These are phyloP conservation scores for Antheraea pernyi DNA, from an alignment of 1,140 invertebrate species.

Conservation along the genomic window DNA sequence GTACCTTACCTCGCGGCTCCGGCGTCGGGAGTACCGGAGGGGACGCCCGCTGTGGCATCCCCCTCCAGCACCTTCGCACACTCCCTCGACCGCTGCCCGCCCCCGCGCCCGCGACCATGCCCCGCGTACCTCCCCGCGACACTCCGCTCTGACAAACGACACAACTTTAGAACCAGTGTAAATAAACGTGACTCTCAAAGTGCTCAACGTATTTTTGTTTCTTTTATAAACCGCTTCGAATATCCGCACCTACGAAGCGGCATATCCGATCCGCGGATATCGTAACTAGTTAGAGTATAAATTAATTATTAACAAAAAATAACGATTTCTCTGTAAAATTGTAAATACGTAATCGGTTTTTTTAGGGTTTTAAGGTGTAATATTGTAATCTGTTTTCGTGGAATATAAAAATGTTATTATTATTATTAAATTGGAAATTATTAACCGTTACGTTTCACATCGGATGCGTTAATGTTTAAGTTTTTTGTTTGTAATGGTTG, in stretches of 20 bases:
- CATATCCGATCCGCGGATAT: constrained; percentile 20
- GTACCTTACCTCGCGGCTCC: constrained; percentile 60
- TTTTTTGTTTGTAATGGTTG: constrained; percentile 20
- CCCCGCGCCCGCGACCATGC: constrained; percentile 37
- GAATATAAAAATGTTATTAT: constrained; percentile 7
- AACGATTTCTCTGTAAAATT: constrained; percentile 16
- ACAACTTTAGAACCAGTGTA: constrained; percentile 64
- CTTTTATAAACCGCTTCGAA: not conserved
- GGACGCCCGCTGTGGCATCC: constrained; percentile 39
- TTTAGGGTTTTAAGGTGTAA: constrained; percentile 2
- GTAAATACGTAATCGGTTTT: constrained; percentile 15
- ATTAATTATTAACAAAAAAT: constrained; percentile 24
- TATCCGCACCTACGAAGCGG: not conserved
- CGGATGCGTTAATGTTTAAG: not conserved
- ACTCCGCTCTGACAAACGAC: constrained; percentile 74
- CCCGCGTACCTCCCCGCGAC: constrained; percentile 56
- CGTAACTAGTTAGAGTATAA: constrained; percentile 40
- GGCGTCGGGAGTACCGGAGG: constrained; percentile 19
- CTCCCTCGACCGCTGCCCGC: constrained; percentile 53
- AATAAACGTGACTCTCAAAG: constrained; percentile 13
- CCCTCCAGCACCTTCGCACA: constrained; percentile 61
- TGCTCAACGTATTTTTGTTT: constrained; percentile 12
- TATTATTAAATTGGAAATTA: constrained; percentile 1
- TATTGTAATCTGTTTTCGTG: constrained; percentile 4
- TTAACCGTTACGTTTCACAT: not conserved